Evolutionary conservation across 2,888 invertebrate genomes (phyloP).

Genomic region (Rhodophaea formosa): DNA sequence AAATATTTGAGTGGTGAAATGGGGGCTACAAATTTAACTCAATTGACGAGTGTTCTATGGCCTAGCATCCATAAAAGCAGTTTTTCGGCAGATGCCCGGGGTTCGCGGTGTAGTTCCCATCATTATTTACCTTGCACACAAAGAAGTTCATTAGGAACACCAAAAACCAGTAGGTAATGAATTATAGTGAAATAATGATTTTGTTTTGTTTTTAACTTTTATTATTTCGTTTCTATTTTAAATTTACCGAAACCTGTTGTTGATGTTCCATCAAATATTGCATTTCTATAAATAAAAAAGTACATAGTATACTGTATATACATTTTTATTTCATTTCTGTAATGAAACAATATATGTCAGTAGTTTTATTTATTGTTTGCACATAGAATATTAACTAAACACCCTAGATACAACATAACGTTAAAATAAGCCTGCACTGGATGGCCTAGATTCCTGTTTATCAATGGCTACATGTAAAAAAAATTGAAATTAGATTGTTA

Average conservation of each 20-base stretch:
- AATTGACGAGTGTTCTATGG: no score
- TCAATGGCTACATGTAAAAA: background rate
- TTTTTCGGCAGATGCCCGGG: no score
- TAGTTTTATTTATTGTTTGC: slow-evolving; percentile 11
- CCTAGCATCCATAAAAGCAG: no score
- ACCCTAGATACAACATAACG: slow-evolving; percentile 17
- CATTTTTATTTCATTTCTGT: background rate
- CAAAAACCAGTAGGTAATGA: background rate
- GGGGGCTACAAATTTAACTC: no score
- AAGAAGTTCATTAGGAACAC: no score
- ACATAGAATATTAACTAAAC: slow-evolving; percentile 12
- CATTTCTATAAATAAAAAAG: slow-evolving; percentile 7
- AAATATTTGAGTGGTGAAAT: no score
- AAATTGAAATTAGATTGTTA: background rate
- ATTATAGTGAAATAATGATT: slow-evolving; percentile 2
- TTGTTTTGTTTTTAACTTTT: background rate
- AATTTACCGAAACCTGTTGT: background rate
- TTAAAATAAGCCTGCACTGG: slow-evolving; percentile 13
- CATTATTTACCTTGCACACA: no score
- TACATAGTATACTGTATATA: slow-evolving; percentile 3
- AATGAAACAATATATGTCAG: slow-evolving; percentile 14
- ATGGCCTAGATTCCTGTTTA: background rate
- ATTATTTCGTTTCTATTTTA: background rate
- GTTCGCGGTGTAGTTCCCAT: no score
- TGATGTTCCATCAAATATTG: background rate